Percentiles rank a stretch among this genome's conserved stretches.
These are phyloP conservation scores for Neogale vison DNA, from an alignment of 2,113 vertebrate genomes.

Conservation along the genomic window DNA sequence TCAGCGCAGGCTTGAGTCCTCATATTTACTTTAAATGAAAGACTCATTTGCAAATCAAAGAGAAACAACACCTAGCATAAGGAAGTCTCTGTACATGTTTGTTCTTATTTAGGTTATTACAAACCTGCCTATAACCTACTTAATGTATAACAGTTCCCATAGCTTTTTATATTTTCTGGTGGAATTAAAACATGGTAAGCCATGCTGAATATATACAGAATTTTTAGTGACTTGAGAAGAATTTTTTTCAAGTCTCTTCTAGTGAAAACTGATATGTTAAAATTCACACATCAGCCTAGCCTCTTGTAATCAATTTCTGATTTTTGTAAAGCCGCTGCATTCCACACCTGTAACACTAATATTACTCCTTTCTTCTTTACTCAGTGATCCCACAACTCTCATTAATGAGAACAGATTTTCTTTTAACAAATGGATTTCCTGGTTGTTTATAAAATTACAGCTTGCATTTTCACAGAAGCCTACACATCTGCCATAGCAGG, in stretches of 20 bases:
- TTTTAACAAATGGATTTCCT: constrained; percentile 37
- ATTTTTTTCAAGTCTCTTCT: neutral
- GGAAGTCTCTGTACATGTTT: neutral
- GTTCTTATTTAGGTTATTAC: constrained; percentile 45
- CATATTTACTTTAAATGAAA: constrained; percentile 65
- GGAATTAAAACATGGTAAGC: neutral
- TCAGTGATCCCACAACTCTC: neutral
- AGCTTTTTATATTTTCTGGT: neutral
- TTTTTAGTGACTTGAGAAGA: constrained; percentile 1
- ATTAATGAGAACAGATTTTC: constrained; percentile 8
- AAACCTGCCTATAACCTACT: neutral
- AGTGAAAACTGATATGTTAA: neutral
- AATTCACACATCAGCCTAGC: neutral
- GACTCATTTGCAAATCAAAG: constrained; percentile 59
- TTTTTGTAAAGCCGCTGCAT: constrained; percentile 30
- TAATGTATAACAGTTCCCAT: neutral
- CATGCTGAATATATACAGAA: neutral
- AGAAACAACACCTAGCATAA: constrained; percentile 43
- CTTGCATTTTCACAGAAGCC: constrained; percentile 34
- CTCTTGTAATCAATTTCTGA: neutral
- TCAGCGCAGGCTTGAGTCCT: neutral
- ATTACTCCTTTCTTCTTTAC: neutral
- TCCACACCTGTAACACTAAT: neutral
- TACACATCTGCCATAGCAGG: neutral
- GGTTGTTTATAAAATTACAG: neutral